Conservation (phyloP, 2,797 vertebrate species). For the Euthynnus affinis region DNA sequence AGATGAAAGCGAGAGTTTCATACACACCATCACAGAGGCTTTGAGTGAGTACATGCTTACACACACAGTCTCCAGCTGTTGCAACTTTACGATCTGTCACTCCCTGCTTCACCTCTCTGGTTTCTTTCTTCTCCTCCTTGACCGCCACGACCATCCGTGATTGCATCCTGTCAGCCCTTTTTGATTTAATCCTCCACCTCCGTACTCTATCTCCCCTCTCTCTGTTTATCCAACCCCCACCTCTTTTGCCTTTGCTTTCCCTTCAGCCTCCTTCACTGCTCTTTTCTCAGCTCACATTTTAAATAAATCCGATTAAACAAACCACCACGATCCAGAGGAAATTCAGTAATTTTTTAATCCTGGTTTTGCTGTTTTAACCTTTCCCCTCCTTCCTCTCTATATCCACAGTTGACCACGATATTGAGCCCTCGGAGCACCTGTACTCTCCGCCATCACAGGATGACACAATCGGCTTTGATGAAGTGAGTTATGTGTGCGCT, state of each 20-base stretch:
- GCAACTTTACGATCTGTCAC: slow-evolving; percentile 33
- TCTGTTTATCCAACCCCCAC: slow-evolving; percentile 6
- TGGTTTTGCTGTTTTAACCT: slow-evolving; percentile 39
- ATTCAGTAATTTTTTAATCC: slow-evolving; percentile 14
- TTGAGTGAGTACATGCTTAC: slow-evolving; percentile 90
- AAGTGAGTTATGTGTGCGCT: slow-evolving; percentile 83
- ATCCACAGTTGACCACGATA: slow-evolving; percentile 89
- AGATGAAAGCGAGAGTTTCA: slow-evolving; percentile 93
- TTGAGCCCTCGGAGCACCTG: slow-evolving; percentile 90
- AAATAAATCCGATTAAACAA: slow-evolving; percentile 42
- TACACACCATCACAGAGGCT: slow-evolving; percentile 91
- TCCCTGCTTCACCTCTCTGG: slow-evolving; percentile 31
- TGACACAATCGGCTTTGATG: slow-evolving; percentile 93
- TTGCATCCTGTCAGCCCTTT: slow-evolving; percentile 36
- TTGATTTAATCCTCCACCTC: neutral
- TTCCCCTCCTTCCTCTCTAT: slow-evolving; percentile 8
- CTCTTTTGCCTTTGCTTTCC: neutral
- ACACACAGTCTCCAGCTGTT: slow-evolving; percentile 20
- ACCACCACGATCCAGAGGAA: slow-evolving; percentile 39
- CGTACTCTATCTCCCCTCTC: neutral
- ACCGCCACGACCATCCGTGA: slow-evolving; percentile 38
- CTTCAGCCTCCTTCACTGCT: neutral
- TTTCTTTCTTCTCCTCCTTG: slow-evolving; percentile 49
- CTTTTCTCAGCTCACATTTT: slow-evolving; percentile 12
- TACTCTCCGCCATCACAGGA: slow-evolving; percentile 81